phyloP scores from a whole-genome alignment of 2,888 invertebrate genomes.

The Nyleta sp. region DNA sequence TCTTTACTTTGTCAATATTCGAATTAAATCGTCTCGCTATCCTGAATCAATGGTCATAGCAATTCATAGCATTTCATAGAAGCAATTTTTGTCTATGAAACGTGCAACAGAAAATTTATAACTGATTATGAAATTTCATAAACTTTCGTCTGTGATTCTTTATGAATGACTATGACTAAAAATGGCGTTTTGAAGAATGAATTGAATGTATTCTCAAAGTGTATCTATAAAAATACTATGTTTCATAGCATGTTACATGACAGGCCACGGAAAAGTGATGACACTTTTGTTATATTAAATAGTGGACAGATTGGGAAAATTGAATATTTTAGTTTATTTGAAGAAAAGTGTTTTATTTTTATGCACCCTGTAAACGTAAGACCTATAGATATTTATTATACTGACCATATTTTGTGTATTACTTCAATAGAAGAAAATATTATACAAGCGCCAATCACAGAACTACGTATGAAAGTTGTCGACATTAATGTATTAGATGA shows the following conservation, averaged over 20 bases:
- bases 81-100: too few relatives aligned
- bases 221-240: conserved; percentile 14
- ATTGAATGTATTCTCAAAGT: conserved; percentile 27
- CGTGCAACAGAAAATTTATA: too few relatives aligned
- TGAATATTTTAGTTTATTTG: conserved; percentile 2
- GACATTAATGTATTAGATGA: background rate
- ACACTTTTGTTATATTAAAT: conserved; percentile 15
- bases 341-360: background rate
- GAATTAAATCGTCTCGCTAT: too few relatives aligned
- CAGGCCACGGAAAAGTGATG: conserved; percentile 16
- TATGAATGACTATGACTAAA: too few relatives aligned
- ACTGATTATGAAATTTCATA: too few relatives aligned
- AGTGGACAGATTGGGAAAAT: background rate
- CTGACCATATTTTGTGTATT: conserved; percentile 6
- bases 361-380: background rate
- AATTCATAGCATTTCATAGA: too few relatives aligned
- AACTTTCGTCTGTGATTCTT: too few relatives aligned
- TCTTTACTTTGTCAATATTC: too few relatives aligned
- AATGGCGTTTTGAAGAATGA: too few relatives aligned
- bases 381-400: background rate
- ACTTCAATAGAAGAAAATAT: background rate
- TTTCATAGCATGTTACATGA: conserved; percentile 6
- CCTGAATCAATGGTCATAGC: too few relatives aligned
- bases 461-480: background rate
- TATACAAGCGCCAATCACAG: background rate